A percentile compares a stretch with the other conserved stretches of the same genome.
Evolutionary conservation across 2,888 invertebrate species (phyloP).

Genomic region (Epistrophella euchroma): DNA sequence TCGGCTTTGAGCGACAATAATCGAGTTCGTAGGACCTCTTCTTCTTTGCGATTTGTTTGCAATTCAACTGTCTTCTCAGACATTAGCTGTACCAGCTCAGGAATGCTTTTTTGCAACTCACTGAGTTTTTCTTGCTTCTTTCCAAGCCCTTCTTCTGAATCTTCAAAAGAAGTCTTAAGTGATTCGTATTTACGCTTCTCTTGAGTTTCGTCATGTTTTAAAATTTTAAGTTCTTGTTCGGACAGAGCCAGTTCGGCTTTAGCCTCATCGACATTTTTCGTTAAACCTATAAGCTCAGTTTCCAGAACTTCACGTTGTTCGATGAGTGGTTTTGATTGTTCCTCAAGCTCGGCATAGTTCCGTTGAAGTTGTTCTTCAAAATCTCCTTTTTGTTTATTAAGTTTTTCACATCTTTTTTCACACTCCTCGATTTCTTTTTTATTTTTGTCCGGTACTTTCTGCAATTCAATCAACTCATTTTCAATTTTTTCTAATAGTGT

Average conservation of each 20-base stretch:
- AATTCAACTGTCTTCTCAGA: conserved; percentile 82
- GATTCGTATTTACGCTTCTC: conserved; percentile 82
- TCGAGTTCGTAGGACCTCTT: conserved; percentile 83
- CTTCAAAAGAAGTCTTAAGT: conserved; percentile 80
- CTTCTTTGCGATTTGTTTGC: conserved; percentile 80
- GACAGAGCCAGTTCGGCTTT: conserved; percentile 86
- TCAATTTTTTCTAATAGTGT: conserved; percentile 88
- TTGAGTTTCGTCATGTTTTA: conserved; percentile 83
- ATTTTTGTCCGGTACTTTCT: conserved; percentile 90
- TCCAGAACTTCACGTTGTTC: conserved; percentile 86
- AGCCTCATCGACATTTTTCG: conserved; percentile 88
- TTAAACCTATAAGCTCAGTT: conserved; percentile 88
- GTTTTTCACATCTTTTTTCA: conserved; percentile 85
- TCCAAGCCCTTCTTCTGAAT: conserved; percentile 86
- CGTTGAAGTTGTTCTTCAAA: conserved; percentile 87
- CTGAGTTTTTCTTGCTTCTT: conserved; percentile 88
- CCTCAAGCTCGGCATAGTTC: conserved; percentile 85
- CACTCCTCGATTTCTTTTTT: conserved; percentile 88
- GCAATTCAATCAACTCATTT: conserved; percentile 88
- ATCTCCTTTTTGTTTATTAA: conserved; percentile 85
- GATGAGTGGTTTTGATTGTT: conserved; percentile 85
- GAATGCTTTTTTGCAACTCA: conserved; percentile 85
- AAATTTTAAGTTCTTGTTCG: conserved; percentile 92
- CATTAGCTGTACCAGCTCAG: conserved; percentile 84
- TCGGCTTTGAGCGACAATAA: conserved; percentile 79